Evolutionary conservation across 2,113 vertebrate genomes (phyloP), one percentile per base, ranked within the genome.

Genomic region (Heterotis niloticus): DNA sequence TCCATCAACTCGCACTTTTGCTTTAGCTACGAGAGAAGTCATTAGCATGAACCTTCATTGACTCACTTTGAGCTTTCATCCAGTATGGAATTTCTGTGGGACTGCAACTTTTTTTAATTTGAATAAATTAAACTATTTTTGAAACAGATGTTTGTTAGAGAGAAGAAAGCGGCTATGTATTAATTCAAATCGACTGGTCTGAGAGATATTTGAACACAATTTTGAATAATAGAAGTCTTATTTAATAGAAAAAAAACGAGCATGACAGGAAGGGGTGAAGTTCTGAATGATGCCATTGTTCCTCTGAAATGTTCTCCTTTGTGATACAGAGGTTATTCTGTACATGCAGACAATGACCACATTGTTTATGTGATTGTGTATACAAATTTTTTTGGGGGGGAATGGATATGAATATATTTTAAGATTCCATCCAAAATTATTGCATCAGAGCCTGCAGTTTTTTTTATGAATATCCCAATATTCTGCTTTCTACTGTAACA

Each of bases 121-220:
- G 75, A 81, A 81, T 81, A 70, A 77, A 72, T 72, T 77, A 64
- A 52, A 64, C 62, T 81, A 54, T 51, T 57, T 77, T 72, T 77
- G 57, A 70, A 81, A 71, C n/a, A 23, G 75, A 75, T 67, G 51
- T 76, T 24, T 56, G 23, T 65, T 76, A 29, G 26, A 70, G 12
- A 24, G 24, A 24, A 10, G 75, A 70, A 23, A 65, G 34, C 18
- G 26, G 51, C 54, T 54, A 20, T 57, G n/a, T 52, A 80, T 66
- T 51, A 75, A 20, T 75, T 60, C 20, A 34, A 65, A 60, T 67
- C 26, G 68, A 76, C 60, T 62, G 70, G 10, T 57, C 51, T 68
- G 4, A 26, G 51, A 59, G 64, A 56, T 23, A 29, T 56, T 18
- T 26, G 26, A 5, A 56, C 51, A 26, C 5, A 67, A 59, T 29